Base-by-base conservation (phyloP, 30 jellyfish, hydroid and myxozoan genomes). In the Sanderia malayensis region DNA sequence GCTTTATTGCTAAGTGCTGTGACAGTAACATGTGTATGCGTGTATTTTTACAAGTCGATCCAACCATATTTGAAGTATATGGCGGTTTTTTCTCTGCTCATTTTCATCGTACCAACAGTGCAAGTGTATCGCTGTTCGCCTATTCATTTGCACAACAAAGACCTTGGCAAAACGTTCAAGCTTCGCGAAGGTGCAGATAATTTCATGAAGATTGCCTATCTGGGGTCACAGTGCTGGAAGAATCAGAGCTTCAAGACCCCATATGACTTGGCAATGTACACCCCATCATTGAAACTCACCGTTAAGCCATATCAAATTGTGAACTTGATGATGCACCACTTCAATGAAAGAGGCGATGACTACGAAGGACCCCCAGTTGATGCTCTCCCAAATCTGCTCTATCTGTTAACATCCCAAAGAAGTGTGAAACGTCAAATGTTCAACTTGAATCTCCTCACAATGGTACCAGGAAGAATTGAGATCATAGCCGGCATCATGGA, bases 51-150 rank as follows among this genome's bases (percentile, higher is more conserved):
- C 80, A 76, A 76, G 63, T 75, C 80, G 2, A 31, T 76, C 73
- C 67, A 76, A 26, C 80, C 80, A 17, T 76, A 19, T 20, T 22
- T 76, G 64, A 76, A 76, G 65, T 76, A 76, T 30, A 4, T 76
- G n/a, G 87, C 73, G 0, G 20, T 61, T 13, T 61, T 34, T 19
- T 76, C 87, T 20, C 73, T 76, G 41, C 26, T 49, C 34, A 73
- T 81, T 27, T 52, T 81, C 13, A 55, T 68, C 47, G 25, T 81
- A n/a, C 93, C 93, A 44, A 53, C 85, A 23, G 60, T 52, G 1
- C 93, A 81, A 30, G 85, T 81, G 6, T 81, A 34, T 75, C 69
- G 31, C 62, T 81, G 93, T 73, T 81, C 93, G 23, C 93, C 93
- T 6, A 15, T 81, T 22, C 74, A 73, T 25, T 46, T 81, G 66